These are phyloP conservation scores for Monopterus albus DNA, from an alignment of 2,113 vertebrate genomes.

Conservation along the genomic window DNA sequence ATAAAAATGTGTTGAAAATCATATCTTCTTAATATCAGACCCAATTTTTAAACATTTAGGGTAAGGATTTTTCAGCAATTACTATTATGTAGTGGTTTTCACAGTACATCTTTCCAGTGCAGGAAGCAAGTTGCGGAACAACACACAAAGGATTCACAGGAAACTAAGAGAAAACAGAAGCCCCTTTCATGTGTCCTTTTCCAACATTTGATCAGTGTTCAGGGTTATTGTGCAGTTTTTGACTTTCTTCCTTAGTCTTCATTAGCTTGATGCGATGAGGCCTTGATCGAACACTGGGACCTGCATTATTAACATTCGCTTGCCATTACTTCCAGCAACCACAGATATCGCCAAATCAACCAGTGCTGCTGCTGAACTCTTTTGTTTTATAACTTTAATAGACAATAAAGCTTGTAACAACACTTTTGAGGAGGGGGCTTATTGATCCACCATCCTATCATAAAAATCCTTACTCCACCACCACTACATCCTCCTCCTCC, in stretches of 20 bases:
- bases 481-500: slow-evolving; percentile 22
- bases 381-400: slow-evolving; percentile 20
- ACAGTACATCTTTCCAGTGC: neutral
- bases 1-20: neutral
- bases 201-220: too few species aligned
- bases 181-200: neutral
- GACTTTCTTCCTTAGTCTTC: neutral
- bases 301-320: slow-evolving; percentile 4
- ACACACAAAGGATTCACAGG: neutral
- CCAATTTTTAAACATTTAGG: too few species aligned
- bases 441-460: slow-evolving; percentile 39
- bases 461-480: slow-evolving; percentile 42
- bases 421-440: slow-evolving; percentile 14
- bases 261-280: neutral
- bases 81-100: neutral
- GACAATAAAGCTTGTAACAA: slow-evolving; percentile 10
- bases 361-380: neutral
- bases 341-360: slow-evolving; percentile 17
- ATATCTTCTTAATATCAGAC: neutral
- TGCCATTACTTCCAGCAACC: slow-evolving; percentile 1
- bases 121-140: neutral
- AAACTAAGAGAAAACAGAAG: neutral
- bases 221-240: neutral
- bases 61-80: neutral
- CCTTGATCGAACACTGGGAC: neutral